phyloP scores from a whole-genome alignment of 2,888 invertebrate genomes.

The Cyrtodaria siliqua region DNA sequence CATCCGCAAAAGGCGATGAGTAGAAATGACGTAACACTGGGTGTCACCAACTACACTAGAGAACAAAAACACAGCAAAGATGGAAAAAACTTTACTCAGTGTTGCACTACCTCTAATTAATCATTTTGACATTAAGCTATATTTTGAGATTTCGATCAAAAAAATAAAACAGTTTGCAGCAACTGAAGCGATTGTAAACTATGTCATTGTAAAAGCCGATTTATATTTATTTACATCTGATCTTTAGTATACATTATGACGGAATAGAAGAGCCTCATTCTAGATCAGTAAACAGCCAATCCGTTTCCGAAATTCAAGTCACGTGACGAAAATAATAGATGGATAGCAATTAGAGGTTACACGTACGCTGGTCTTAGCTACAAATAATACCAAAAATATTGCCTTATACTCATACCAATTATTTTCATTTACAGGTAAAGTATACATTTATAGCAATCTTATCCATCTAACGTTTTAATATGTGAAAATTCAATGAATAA shows the following conservation, averaged over 20 bases:
- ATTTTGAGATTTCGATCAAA: background rate
- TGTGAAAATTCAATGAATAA: background rate
- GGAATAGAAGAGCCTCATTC: constrained; percentile 56
- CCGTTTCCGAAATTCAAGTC: constrained; percentile 20
- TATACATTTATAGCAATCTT: background rate
- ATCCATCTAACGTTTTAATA: background rate
- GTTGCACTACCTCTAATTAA: background rate
- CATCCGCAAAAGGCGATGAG: constrained; percentile 48
- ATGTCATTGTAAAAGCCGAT: background rate
- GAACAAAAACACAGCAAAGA: background rate
- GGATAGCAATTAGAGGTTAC: constrained; percentile 67
- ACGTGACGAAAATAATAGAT: constrained; percentile 73
- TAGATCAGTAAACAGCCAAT: constrained; percentile 55
- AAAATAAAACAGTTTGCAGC: background rate
- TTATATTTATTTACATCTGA: background rate
- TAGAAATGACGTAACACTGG: constrained; percentile 28
- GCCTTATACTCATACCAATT: background rate
- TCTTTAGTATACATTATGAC: constrained; percentile 28
- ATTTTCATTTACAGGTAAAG: background rate
- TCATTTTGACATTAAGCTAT: background rate
- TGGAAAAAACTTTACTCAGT: background rate
- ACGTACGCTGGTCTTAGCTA: constrained; percentile 49
- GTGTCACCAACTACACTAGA: constrained; percentile 5
- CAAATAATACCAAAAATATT: constrained; percentile 13
- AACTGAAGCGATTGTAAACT: background rate